phyloP scores from a whole-genome alignment of 1,140 invertebrate genomes.

The Sycophaga agraensis region DNA sequence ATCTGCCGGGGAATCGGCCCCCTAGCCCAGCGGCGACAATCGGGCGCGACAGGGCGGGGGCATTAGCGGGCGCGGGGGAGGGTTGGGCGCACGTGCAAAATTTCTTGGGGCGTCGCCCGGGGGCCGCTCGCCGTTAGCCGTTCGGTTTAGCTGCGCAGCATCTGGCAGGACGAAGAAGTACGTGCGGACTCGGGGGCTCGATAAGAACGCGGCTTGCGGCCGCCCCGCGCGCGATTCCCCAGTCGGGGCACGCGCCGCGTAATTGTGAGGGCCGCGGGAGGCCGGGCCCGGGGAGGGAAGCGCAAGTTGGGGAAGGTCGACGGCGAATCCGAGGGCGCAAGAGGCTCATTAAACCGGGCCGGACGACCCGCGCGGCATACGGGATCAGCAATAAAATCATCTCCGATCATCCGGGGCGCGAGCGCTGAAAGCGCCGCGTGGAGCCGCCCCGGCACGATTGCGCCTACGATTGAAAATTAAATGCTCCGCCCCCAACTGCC shows the following conservation, averaged over 20 bases:
- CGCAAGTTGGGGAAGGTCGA: constrained; percentile 33
- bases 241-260: constrained; percentile 56
- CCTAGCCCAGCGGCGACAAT: too few relatives aligned
- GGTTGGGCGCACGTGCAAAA: neutral
- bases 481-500: too few relatives aligned
- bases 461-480: too few relatives aligned
- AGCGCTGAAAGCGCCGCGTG: neutral
- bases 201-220: constrained; percentile 29
- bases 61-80: too few relatives aligned
- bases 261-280: constrained; percentile 53
- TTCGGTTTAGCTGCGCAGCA: constrained; percentile 41
- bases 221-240: constrained; percentile 46
- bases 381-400: constrained; percentile 52
- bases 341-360: constrained; percentile 35
- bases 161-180: constrained; percentile 43
- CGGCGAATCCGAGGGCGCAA: constrained; percentile 32
- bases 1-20: too few relatives aligned
- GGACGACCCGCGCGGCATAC: constrained; percentile 45
- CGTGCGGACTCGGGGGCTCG: constrained; percentile 29
- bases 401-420: constrained; percentile 39
- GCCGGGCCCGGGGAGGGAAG: constrained; percentile 10
- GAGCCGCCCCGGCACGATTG: too few relatives aligned
- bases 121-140: constrained; percentile 27
- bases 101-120: neutral
- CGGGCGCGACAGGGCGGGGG: too few relatives aligned